Conservation (phyloP, 1,140 invertebrate species). For the Ostrea denselamellosa region DNA sequence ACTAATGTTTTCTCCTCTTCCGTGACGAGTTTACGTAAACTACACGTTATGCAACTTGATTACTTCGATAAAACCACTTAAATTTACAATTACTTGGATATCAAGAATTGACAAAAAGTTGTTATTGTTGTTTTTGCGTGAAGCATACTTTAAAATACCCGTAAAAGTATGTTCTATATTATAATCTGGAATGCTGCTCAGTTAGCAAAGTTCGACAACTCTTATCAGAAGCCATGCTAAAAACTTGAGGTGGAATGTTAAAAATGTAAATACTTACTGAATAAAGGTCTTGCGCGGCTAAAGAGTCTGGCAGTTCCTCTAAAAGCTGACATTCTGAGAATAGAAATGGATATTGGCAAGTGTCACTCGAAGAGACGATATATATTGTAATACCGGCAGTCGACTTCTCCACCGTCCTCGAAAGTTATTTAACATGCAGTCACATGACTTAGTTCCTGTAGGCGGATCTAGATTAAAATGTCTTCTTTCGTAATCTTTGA, state of each 20-base stretch:
- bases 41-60: no score
- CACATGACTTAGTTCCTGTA: background rate
- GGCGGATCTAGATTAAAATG: no score
- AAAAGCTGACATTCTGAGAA: slow-evolving; percentile 40
- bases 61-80: no score
- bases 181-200: background rate
- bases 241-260: background rate
- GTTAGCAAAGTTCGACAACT: background rate
- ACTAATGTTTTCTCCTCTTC: no score
- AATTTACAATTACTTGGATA: no score
- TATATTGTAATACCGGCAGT: no score
- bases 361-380: background rate
- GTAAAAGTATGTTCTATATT: no score
- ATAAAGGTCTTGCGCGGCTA: background rate
- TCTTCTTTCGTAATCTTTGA: no score
- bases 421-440: background rate
- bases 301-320: slow-evolving; percentile 40
- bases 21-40: no score
- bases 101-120: no score
- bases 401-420: background rate
- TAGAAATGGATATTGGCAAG: background rate
- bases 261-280: slow-evolving; percentile 38
- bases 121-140: no score
- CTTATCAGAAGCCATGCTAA: background rate
- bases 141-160: no score